Percentiles rank a stretch among this genome's conserved stretches.
Evolutionary conservation across 1,140 invertebrate species (phyloP).

Genomic region (Amyelois transitella): DNA sequence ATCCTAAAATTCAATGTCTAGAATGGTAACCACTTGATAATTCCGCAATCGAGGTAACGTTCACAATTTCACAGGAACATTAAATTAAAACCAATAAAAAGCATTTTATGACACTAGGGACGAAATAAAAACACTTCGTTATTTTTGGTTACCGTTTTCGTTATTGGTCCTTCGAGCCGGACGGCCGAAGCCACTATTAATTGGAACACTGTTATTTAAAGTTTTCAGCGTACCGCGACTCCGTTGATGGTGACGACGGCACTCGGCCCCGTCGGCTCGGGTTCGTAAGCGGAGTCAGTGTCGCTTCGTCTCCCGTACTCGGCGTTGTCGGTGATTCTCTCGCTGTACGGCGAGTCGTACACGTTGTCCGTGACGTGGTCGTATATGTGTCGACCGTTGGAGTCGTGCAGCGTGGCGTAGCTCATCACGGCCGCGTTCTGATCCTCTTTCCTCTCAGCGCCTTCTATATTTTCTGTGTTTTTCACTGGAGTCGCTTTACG

Average conservation of each 20-base stretch:
- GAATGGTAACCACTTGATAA: conserved; percentile 33
- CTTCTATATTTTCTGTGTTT: conserved; percentile 90
- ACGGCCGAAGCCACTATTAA: neutral
- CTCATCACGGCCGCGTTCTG: conserved; percentile 90
- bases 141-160: conserved; percentile 18
- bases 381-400: conserved; percentile 80
- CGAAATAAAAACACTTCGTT: neutral
- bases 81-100: conserved; percentile 2
- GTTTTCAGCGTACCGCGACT: conserved; percentile 62
- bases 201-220: neutral
- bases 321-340: conserved; percentile 60
- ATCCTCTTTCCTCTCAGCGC: conserved; percentile 88
- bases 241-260: conserved; percentile 71
- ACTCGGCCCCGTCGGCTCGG: conserved; percentile 50
- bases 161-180: conserved; percentile 17
- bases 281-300: conserved; percentile 75
- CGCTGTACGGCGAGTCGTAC: conserved; percentile 80
- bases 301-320: conserved; percentile 66
- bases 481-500: conserved; percentile 89
- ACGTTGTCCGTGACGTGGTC: conserved; percentile 85
- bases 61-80: conserved; percentile 12
- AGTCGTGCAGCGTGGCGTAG: conserved; percentile 85
- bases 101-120: conserved; percentile 16
- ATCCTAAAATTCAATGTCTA: conserved; percentile 15
- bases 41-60: conserved; percentile 6